Base-by-base conservation (phyloP, 2,113 vertebrate genomes). In the Rhipidura dahli region DNA sequence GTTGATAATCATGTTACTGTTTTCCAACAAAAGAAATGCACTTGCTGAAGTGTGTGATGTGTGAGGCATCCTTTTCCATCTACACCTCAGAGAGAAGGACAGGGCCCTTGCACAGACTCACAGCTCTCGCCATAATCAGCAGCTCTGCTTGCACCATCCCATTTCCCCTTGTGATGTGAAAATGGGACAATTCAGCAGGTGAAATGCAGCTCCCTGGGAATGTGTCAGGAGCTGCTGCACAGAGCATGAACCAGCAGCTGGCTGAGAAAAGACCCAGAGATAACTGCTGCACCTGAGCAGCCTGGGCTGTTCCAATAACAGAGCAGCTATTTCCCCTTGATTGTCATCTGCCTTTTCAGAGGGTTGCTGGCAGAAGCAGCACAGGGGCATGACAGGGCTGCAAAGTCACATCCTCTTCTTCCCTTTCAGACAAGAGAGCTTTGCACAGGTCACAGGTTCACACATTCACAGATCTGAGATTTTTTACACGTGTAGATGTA, bases 251-350 rank as follows among this genome's bases (percentile, higher is more conserved):
- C 79, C 40, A 61, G 5, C 49, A 77, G 56, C 83, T 66, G 78
- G 24, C 95, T 96, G 86, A 93, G 87, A 93, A 91, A 89, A 93
- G 75, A 23, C 40, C 16, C 76, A 57, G 79, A 66, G 71, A 60
- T 69, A 79, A 59, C 37, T 92, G 68, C 80, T 69, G 66, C 83
- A 50, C 51, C 88, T 89, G 88, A 81, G 27, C 71, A 71, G 57
- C 24, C 88, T 51, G 45, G 64, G 39, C 60, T 90, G 45, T 19
- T 81, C 80, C 90, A 86, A 7, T 11, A 72, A 17, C 61, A 79
- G 11, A 76, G 54, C 75, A 91, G 71, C 49, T 93, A 20, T 93
- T 96, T 93, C 19, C 72, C 65, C 33, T 57, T 70, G 68, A 53
- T 94, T 79, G 85, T 82, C 79, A 31, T 37, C 61, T 87, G 54